phyloP scores from a whole-genome alignment of 1,140 invertebrate genomes.

The Musca vetustissima region DNA sequence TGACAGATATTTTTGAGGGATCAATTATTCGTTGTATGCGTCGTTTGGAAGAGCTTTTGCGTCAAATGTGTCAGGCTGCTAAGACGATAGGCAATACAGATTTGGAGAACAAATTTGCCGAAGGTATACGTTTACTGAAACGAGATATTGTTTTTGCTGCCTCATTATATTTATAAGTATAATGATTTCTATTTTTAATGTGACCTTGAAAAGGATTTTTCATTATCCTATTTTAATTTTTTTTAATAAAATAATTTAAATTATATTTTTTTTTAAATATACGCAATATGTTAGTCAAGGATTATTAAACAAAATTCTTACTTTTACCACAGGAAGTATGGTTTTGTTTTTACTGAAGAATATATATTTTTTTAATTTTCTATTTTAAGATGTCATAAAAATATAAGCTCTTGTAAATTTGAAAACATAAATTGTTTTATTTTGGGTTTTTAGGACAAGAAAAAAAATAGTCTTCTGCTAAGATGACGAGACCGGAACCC shows the following conservation, averaged over 20 bases:
- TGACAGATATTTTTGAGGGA: conserved; percentile 99
- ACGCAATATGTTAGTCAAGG: too few relatives aligned
- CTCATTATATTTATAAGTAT: conserved; percentile 88
- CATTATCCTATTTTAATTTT: neutral
- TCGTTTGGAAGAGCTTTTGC: conserved; percentile 90
- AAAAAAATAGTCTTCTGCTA: too few relatives aligned
- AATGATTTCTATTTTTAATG: neutral
- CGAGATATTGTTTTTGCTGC: conserved; percentile 99
- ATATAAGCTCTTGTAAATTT: too few relatives aligned
- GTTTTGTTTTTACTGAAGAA: too few relatives aligned
- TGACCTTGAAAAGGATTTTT: neutral
- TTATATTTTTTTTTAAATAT: too few relatives aligned
- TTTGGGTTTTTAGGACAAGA: too few relatives aligned
- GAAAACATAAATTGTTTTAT: too few relatives aligned
- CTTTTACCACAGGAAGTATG: too few relatives aligned
- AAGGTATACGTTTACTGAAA: conserved; percentile 90
- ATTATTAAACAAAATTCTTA: too few relatives aligned
- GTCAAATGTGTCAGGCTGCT: conserved; percentile 94
- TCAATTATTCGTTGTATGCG: conserved; percentile 98
- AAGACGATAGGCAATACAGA: conserved; percentile 97
- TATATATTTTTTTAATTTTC: too few relatives aligned
- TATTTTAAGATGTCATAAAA: too few relatives aligned
- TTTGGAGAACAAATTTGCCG: conserved; percentile 94
- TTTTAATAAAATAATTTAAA: neutral
- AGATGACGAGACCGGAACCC: too few relatives aligned